Percentiles rank a stretch among this genome's conserved stretches.
These are phyloP conservation scores for Neotoxoptera formosana DNA, from an alignment of 1,140 invertebrate genomes.

Conservation along the genomic window DNA sequence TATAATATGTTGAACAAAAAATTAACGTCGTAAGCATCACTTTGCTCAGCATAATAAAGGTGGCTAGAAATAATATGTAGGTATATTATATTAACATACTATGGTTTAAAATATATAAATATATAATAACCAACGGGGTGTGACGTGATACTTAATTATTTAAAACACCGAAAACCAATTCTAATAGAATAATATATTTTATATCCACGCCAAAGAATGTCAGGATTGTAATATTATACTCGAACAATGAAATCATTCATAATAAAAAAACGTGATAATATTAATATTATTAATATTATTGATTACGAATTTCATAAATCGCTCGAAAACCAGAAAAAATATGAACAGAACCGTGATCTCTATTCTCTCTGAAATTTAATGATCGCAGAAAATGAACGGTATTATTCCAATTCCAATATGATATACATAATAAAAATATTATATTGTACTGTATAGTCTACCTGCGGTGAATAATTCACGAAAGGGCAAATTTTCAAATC, in stretches of 20 bases:
- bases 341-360: not conserved
- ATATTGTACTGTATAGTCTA: not conserved
- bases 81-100: not conserved
- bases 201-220: not conserved
- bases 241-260: too few species aligned
- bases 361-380: not conserved
- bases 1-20: not conserved
- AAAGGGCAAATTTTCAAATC: not conserved
- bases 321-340: not conserved
- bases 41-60: not conserved
- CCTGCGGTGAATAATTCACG: not conserved
- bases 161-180: not conserved
- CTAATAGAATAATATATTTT: not conserved
- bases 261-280: not conserved
- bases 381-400: not conserved
- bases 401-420: not conserved
- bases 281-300: not conserved
- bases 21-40: not conserved
- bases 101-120: not conserved
- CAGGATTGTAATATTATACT: not conserved
- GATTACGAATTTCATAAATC: not conserved
- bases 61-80: not conserved
- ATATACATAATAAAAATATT: not conserved
- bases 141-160: not conserved
- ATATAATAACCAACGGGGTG: not conserved